Evolutionary conservation across 2,113 vertebrate species (phyloP).

Genomic region (Dissostichus mawsoni): DNA sequence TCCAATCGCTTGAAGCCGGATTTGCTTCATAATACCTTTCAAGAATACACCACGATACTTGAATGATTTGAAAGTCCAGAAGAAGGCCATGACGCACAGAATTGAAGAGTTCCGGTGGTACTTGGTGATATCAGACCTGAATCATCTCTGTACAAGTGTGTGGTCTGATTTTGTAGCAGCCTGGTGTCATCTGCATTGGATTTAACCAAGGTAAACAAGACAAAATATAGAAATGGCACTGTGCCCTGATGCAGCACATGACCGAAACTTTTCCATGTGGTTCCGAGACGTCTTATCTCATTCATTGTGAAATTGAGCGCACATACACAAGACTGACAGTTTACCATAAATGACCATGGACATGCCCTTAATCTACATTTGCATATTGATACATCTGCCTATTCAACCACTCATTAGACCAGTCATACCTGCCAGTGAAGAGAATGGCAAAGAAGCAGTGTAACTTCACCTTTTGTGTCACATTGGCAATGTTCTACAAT

Average conservation of each 20-base stretch:
- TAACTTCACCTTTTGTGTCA: not conserved
- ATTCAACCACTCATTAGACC: not conserved
- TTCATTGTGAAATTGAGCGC: not conserved
- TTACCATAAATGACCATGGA: not conserved
- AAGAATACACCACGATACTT: not conserved
- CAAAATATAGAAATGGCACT: not conserved
- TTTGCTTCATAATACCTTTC: not conserved
- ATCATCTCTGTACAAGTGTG: not conserved
- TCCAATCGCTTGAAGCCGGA: no score
- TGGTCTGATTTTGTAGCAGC: not conserved
- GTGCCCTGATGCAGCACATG: not conserved
- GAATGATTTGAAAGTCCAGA: not conserved
- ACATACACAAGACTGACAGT: not conserved
- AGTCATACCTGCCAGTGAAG: not conserved
- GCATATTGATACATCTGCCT: not conserved
- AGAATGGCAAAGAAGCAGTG: not conserved
- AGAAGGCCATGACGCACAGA: not conserved
- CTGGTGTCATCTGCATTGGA: slow-evolving; percentile 4
- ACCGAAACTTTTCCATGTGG: no score
- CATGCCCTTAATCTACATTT: not conserved
- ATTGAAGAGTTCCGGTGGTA: not conserved
- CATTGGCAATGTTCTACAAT: not conserved
- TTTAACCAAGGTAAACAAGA: not conserved
- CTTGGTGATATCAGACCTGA: not conserved
- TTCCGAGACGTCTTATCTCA: no score